Evolutionary conservation across 35 echinoderm and acorn worm genomes (phyloP).

Genomic region (Hemicentrotus pulcherrimus): DNA sequence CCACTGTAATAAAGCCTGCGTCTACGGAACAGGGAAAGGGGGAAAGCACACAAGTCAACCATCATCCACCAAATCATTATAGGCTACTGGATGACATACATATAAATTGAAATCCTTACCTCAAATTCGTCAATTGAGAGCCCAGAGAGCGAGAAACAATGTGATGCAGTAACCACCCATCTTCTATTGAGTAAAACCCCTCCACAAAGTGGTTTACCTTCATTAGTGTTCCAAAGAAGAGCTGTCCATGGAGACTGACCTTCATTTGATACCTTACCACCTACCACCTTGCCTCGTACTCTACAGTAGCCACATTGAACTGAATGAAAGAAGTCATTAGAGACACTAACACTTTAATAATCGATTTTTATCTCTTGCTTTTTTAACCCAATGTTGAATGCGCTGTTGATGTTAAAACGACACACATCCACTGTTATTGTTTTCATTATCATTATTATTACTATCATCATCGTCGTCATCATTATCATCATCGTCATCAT

Average conservation of each 20-base stretch:
- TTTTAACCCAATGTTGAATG: too few species aligned
- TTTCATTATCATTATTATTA: too few species aligned
- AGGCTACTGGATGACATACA: too few species aligned
- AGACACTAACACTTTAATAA: too few species aligned
- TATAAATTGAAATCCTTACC: constrained; percentile 8
- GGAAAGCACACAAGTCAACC: too few species aligned
- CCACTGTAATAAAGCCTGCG: too few species aligned
- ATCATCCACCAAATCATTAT: too few species aligned
- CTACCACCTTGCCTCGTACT: constrained; percentile 69
- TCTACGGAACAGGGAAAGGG: too few species aligned
- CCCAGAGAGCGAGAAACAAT: constrained; percentile 61
- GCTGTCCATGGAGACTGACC: constrained; percentile 87
- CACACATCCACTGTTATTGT: background rate
- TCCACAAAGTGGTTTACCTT: constrained; percentile 69
- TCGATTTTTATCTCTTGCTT: too few species aligned
- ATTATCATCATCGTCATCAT: too few species aligned
- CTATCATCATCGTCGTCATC: too few species aligned
- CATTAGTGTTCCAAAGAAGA: constrained; percentile 64
- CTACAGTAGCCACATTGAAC: constrained; percentile 67
- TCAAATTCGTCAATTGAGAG: constrained; percentile 36
- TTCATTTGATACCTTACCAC: constrained; percentile 61
- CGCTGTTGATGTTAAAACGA: background rate
- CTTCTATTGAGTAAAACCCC: constrained; percentile 75
- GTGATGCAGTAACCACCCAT: constrained; percentile 86
- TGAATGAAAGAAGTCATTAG: background rate